Base-by-base conservation (phyloP, 2,888 invertebrate genomes). In the Pseudanteris insignis region DNA sequence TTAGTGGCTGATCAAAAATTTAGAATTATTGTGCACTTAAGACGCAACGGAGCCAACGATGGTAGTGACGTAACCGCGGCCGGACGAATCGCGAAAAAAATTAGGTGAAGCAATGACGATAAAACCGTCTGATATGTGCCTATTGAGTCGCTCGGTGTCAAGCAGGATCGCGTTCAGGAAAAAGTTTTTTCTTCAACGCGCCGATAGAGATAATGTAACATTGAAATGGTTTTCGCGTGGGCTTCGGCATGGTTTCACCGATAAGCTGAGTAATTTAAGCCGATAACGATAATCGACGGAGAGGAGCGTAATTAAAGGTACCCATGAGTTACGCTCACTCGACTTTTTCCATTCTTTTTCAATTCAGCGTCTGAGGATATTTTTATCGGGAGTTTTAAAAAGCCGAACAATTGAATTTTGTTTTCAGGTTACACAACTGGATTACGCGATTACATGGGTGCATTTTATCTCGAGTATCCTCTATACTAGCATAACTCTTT, bases 161-260 rank as follows among this genome's bases (percentile, higher is more conserved):
- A 33, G 25, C 10, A 33, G 34, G 8, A 9, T 14, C 9, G 26
- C 38, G 36, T 21, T 21, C 9, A 8, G 18, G 21, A 11, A 32
- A 30, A 36, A 29, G 12, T 25, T 48, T 48, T 48, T 12, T 14
- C 37, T 18, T 18, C 18, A 6, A 3, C 0, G 21, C 24, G 9
- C 29, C 10, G 50, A 21, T 12, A 40, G 14, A 51, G 50, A 40
- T 51, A 51, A 14, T n/a, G 34, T 15, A 33, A 51, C 41, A 41
- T 9, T 34, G 34, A 51, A 41, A 51, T 14, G 26, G 50, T 18
- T 33, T 40, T 33, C 25, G 40, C 40, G 18, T 50, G 50, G 48
- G 38, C 13, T 29, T n/a, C 12, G 29, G 3, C 14, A 21, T 11
- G 14, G 10, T 38, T 41, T 51, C 29, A 8, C 15, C 8, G 48